These are phyloP conservation scores for Panthera leo DNA, from an alignment of 2,113 vertebrate species.

Conservation along the genomic window DNA sequence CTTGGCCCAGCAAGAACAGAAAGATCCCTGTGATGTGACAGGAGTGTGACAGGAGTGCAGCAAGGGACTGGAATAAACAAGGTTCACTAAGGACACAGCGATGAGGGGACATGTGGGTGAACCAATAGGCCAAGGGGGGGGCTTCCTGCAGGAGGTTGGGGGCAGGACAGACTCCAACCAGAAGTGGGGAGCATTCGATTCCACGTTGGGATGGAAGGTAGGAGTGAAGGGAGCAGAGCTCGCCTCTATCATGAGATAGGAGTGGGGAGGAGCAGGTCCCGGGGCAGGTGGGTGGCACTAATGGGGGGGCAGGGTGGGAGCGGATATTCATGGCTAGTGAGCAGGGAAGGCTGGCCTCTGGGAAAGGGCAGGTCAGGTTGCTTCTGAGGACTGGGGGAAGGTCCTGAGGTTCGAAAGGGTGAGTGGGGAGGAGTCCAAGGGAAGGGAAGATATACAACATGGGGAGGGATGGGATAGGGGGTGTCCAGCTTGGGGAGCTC, in stretches of 20 bases:
- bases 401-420: background rate
- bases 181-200: background rate
- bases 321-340: background rate
- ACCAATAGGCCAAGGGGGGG: rapidly evolving
- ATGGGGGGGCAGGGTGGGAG: background rate
- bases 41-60: background rate
- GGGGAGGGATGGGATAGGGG: background rate
- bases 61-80: background rate
- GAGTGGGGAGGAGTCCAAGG: background rate
- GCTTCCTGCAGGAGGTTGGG: background rate
- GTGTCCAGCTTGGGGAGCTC: background rate
- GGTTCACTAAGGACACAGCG: background rate
- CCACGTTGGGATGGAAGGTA: background rate
- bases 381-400: background rate
- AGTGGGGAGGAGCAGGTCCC: background rate
- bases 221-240: background rate
- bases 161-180: background rate
- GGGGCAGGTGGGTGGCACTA: background rate
- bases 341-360: background rate
- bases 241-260: background rate
- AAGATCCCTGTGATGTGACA: background rate
- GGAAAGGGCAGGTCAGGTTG: background rate
- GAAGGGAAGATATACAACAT: background rate
- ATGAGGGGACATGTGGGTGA: background rate
- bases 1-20: background rate